These are phyloP conservation scores for Ophthalmolycus amberensis DNA, from an alignment of 2,113 vertebrate genomes.

Conservation along the genomic window DNA sequence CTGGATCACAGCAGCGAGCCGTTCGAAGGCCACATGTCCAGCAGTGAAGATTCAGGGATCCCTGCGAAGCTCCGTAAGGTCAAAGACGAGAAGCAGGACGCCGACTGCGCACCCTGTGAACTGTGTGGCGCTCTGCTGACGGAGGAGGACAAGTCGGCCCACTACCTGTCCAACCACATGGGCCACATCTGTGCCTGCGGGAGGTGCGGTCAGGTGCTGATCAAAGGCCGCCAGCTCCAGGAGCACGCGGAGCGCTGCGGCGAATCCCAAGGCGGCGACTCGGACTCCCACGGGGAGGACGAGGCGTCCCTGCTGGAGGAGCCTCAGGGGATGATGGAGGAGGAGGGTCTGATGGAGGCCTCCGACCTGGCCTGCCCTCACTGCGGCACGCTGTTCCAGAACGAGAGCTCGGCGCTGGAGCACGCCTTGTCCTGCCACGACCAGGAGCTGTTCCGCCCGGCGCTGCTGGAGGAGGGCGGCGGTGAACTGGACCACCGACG, in stretches of 20 bases:
- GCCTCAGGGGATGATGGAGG: constrained; percentile 83
- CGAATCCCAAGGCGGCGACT: constrained; percentile 88
- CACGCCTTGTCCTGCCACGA: constrained; percentile 93
- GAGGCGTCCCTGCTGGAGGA: constrained; percentile 85
- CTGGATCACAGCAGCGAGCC: constrained; percentile 82
- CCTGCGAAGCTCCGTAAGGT: constrained; percentile 66
- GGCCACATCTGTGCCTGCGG: constrained; percentile 97
- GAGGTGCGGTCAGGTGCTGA: constrained; percentile 94
- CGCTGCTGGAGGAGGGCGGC: constrained; percentile 86
- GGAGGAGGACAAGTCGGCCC: constrained; percentile 91
- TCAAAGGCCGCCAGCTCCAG: constrained; percentile 95
- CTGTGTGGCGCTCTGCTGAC: constrained; percentile 90
- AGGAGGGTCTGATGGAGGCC: constrained; percentile 86
- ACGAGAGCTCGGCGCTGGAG: constrained; percentile 91
- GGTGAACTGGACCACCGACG: constrained; percentile 91
- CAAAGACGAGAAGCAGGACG: constrained; percentile 77
- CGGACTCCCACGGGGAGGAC: constrained; percentile 89
- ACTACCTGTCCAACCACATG: constrained; percentile 96
- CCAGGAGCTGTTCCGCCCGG: constrained; percentile 90
- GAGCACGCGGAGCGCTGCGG: constrained; percentile 95
- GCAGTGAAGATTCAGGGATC: constrained; percentile 64
- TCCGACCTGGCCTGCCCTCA: constrained; percentile 91
- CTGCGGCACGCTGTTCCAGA: constrained; percentile 92
- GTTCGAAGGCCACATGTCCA: constrained; percentile 73
- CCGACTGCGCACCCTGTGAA: constrained; percentile 86